Evolutionary conservation across 2,888 invertebrate genomes (phyloP), one percentile per base, ranked within the genome.

Genomic region (Scaptomyza caliginosa): DNA sequence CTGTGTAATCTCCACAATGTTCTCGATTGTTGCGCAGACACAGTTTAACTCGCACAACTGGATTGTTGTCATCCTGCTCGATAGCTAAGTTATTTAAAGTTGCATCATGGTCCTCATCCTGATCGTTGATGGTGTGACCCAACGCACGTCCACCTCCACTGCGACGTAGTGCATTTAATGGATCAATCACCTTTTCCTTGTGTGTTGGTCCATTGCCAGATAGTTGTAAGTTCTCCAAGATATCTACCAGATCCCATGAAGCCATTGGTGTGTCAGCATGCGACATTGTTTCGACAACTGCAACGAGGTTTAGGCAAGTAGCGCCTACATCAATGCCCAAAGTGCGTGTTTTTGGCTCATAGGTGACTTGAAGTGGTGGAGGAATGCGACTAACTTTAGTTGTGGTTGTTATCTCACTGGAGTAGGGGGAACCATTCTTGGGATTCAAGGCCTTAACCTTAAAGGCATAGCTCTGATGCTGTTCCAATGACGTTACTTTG

Each of bases 401-500:
- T 4, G 95, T 95, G 36, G 95, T 95, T 1, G 94, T 93, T 42
- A 96, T 94, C 89, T 97, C 96, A 82, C 96, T 96, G 0, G 97
- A 97, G 88, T 95, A 96, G 73, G 96, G 96, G 67, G 97, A 97
- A 75, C 95, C 94, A 13, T 97, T 97, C 90, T 96, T 96, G 0
- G 96, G 95, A 89, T 97, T 98, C 69, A 96, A 93, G 0, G 97
- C 97, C 92, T 96, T 96, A 62, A 96, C 97, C 93, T 96, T 96
- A 92, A 98, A 96, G 0, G 95, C 93, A 90, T 97, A 98, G 23
- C 94, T 94, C 89, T 96, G 96, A 90, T 97, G 96, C 84, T 97
- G 97, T 52, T 97, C 96, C 50, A 98, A 93, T 57, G 94, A 93
- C 1, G 95, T 95, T 2, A 98, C 95, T 88, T 97, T 97, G 92